Base-by-base conservation (phyloP, 2,888 invertebrate species). In the Drymonia ruficornis region DNA sequence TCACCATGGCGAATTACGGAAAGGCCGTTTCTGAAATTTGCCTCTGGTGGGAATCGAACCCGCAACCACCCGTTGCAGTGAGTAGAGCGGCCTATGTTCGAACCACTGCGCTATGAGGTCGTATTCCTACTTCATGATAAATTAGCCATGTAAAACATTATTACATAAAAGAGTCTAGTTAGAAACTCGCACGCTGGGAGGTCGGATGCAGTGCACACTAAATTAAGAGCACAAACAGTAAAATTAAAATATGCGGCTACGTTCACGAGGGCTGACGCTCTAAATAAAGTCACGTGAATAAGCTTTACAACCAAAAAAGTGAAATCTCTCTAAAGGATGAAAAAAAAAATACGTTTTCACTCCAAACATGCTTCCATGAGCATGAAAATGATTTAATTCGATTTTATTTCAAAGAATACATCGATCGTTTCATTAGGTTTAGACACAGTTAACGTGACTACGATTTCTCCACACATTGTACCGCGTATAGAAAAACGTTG, bases 201-300 rank as follows among this genome's bases (percentile, higher is more conserved):
- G 60, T 52, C 53, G 66, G 71, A 74, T 76, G 67, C 72, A 77
- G 72, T 57, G 71, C 67, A 70, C 76, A 80, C 76, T 80, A 80
- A 81, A 84, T 85, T 81, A 80, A 80, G 68, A 74, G 74, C 74
- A 82, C 74, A 79, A 81, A 78, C 72, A 74, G 74, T 70, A 66
- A 83, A 86, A 86, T 86, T 84, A 85, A 86, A 87, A 84, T 80
- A 76, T 78, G 84, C 73, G 84, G 84, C 76, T 75, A 78, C 79
- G 79, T 82, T 75, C 76, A 73, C 66, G 74, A 74, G 68, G 64
- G 1, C 8, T 9, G 64, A 67, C 75, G 67, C 72, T 84, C n/a
- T n/a, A n/a, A 86, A 85, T 84, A 84, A 81, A 84, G 78, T 81
- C 78, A 77, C 72, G 70, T 74, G 80, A 78, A 77, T 77, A 74